Evolutionary conservation across 2,888 invertebrate species (phyloP).

Genomic region (Cheiracanthium punctorium): DNA sequence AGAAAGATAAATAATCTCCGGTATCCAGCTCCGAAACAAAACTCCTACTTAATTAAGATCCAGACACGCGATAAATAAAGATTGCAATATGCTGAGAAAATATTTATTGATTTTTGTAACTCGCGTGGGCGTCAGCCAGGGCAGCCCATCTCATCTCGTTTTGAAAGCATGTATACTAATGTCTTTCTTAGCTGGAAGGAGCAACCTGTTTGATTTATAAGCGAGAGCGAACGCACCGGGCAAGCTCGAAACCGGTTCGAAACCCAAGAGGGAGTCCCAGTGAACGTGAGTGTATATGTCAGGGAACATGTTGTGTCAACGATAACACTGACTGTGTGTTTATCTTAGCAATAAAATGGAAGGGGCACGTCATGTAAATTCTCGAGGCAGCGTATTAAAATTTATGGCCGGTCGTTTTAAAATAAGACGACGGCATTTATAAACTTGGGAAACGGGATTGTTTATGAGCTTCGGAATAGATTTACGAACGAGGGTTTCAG

Average conservation of each 20-base stretch:
- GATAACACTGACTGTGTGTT: no score
- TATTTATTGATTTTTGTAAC: slow-evolving; percentile 2
- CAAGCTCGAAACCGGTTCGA: slow-evolving; percentile 1
- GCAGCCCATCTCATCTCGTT: not conserved
- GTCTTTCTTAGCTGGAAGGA: not conserved
- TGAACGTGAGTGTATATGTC: not conserved
- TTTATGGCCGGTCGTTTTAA: no score
- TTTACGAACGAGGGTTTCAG: no score
- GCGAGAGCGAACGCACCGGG: not conserved
- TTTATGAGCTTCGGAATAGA: no score
- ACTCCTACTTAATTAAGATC: slow-evolving; percentile 15
- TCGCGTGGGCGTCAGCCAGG: not conserved
- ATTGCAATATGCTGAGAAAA: not conserved
- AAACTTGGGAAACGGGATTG: no score
- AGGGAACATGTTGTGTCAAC: not conserved
- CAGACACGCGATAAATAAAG: slow-evolving; percentile 13
- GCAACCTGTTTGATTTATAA: slow-evolving; percentile 14
- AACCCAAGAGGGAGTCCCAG: not conserved
- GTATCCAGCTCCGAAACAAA: not conserved
- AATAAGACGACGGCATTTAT: no score
- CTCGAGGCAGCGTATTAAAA: no score
- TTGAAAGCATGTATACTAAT: not conserved
- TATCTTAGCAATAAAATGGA: no score
- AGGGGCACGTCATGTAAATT: no score
- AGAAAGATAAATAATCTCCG: not conserved